Base-by-base conservation (phyloP, 2,888 invertebrate genomes). In the Cephalotes varians region DNA sequence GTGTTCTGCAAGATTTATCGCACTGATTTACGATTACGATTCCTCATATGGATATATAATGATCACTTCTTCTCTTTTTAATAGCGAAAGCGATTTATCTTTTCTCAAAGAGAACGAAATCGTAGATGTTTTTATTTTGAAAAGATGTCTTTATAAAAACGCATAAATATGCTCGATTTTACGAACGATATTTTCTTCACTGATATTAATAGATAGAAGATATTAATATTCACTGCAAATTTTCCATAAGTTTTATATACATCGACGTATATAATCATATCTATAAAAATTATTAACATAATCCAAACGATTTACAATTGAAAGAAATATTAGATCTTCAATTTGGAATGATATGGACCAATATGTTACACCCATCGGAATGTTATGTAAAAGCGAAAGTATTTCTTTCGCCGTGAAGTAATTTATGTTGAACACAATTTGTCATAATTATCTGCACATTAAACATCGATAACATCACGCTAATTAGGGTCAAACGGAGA, bases 401-500 rank as follows among this genome's bases (percentile, higher is more conserved):
- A n/a, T n/a, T 40, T 58, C 18, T 15, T 2, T 21, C 21, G 3
- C 5, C 15, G 12, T 31, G n/a, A n/a, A 6, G 7, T 12, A 58
- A 44, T 2, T 73, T 25, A 60, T 0, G 4, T n/a, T 15, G 2
- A 15, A 1, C n/a, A 40, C 0, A 60, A 62, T 18, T 34, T 49
- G 74, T 62, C 21, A n/a, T 4, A 64, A 51, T 65, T 49, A 65
- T 76, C 49, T 74, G 18, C 5, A 1, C 21, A 31, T 49, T 15
- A 25, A 74, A n/a, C 2, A 34, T 1, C 5, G 76, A 65, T 76
- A 65, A 76, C 37, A 65, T 25, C 18, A 12, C 5, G 47, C 37
- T 76, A 76, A 65, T 65, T 49, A 51, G 15, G 28, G n/a, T 76
- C 51, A 65, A 28, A 15, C 47, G 15, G n/a, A 34, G 47, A 12